Percentiles rank a stretch among this genome's conserved stretches.
Conservation (phyloP, 2,797 vertebrate genomes). For the Mionectes olivaceus region DNA sequence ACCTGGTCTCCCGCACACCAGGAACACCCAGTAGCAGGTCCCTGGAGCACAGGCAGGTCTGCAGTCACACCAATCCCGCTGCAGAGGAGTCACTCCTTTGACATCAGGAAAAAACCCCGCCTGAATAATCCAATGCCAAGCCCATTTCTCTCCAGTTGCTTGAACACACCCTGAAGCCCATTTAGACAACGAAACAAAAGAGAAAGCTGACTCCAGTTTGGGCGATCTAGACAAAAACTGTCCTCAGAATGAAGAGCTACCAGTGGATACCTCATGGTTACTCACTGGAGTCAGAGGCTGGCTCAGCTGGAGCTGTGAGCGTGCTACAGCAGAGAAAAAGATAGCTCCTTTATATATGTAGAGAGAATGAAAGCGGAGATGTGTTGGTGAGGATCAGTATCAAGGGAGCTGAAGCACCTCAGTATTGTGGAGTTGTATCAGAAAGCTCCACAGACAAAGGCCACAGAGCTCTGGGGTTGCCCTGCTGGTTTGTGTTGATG, state of each 20-base stretch:
- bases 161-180: not conserved
- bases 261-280: fast-evolving
- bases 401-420: not conserved
- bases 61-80: not conserved
- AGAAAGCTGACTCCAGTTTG: fast-evolving
- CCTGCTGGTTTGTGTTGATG: not conserved
- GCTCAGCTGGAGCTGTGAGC: fast-evolving
- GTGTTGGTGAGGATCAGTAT: not conserved
- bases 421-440: not conserved
- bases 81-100: not conserved
- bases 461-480: not conserved
- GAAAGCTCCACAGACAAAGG: not conserved
- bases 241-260: not conserved
- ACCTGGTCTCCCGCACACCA: fast-evolving
- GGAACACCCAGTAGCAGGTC: not conserved
- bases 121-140: fast-evolving
- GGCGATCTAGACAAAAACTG: not conserved
- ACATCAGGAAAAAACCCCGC: fast-evolving
- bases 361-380: not conserved
- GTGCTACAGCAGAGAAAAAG: too few relatives aligned
- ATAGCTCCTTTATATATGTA: not conserved
- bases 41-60: not conserved
- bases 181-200: not conserved
- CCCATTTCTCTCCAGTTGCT: not conserved
- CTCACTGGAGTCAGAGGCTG: not conserved